phyloP scores from a whole-genome alignment of 2,888 invertebrate species.

The Hololepta plana region DNA sequence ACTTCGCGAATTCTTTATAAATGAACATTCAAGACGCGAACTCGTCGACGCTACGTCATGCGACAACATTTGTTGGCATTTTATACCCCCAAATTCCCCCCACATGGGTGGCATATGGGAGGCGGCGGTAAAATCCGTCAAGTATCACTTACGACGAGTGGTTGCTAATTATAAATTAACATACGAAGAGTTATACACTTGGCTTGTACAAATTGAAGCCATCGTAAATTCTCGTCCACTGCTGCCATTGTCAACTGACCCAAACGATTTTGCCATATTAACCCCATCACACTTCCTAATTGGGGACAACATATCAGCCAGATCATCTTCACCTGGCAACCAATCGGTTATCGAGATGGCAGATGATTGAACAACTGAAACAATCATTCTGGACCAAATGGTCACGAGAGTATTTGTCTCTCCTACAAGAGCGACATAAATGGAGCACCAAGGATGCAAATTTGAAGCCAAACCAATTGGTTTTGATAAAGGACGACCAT shows the following conservation, averaged over 20 bases:
- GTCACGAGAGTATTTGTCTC: no score
- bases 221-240: slow-evolving; percentile 4
- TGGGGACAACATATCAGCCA: not conserved
- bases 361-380: no score
- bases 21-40: not conserved
- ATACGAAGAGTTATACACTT: slow-evolving; percentile 3
- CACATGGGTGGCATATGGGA: slow-evolving; percentile 4
- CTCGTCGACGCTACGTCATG: not conserved
- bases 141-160: slow-evolving; percentile 2
- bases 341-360: no score
- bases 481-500: no score
- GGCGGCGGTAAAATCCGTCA: slow-evolving; percentile 1
- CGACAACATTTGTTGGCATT: slow-evolving; percentile 1
- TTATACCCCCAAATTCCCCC: slow-evolving; percentile 2
- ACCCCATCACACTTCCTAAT: slow-evolving; percentile 3
- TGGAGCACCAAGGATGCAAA: no score
- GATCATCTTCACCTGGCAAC: no score
- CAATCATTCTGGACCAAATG: no score
- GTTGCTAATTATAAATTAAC: not conserved
- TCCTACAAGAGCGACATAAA: no score
- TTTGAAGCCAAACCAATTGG: no score
- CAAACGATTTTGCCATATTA: slow-evolving; percentile 1
- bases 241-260: slow-evolving; percentile 1
- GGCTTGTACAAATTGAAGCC: slow-evolving; percentile 3
- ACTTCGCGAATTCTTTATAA: no score